These are phyloP conservation scores for Zalophus californianus DNA, from an alignment of 2,797 vertebrate genomes.

Conservation along the genomic window DNA sequence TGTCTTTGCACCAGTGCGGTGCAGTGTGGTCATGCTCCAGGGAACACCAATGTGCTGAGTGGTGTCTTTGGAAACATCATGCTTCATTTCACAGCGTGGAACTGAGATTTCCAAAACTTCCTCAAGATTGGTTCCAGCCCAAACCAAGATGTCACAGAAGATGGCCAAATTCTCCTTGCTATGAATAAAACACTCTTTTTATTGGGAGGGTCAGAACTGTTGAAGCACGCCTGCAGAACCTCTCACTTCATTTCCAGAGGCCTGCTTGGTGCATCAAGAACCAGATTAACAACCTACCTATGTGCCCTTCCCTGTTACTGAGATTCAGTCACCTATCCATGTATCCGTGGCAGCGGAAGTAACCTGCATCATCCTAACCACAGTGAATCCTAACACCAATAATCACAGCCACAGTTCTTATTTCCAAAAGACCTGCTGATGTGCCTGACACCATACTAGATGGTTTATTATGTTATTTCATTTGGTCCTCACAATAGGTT, in stretches of 20 bases:
- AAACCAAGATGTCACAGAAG: background rate
- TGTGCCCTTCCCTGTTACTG: background rate
- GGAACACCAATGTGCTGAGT: background rate
- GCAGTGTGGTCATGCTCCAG: background rate
- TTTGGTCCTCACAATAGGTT: background rate
- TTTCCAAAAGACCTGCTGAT: background rate
- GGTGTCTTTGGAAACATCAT: background rate
- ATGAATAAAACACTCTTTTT: background rate
- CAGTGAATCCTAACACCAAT: background rate
- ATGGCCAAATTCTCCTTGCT: constrained; percentile 9
- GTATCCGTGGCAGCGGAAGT: background rate
- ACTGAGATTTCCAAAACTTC: constrained; percentile 35
- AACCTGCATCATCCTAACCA: background rate
- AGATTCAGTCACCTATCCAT: background rate
- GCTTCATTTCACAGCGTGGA: background rate
- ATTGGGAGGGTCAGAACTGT: background rate
- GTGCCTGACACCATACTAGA: background rate
- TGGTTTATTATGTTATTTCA: background rate
- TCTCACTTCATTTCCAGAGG: background rate
- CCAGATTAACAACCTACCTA: background rate
- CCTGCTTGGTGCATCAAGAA: background rate
- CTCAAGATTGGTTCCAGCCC: background rate
- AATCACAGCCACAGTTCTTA: background rate
- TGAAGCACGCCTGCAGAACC: background rate
- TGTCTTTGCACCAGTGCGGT: background rate